Percentiles rank a stretch among this genome's conserved stretches.
These are phyloP conservation scores for Nasonia vitripennis DNA, from an alignment of 1,140 invertebrate species.

Conservation along the genomic window DNA sequence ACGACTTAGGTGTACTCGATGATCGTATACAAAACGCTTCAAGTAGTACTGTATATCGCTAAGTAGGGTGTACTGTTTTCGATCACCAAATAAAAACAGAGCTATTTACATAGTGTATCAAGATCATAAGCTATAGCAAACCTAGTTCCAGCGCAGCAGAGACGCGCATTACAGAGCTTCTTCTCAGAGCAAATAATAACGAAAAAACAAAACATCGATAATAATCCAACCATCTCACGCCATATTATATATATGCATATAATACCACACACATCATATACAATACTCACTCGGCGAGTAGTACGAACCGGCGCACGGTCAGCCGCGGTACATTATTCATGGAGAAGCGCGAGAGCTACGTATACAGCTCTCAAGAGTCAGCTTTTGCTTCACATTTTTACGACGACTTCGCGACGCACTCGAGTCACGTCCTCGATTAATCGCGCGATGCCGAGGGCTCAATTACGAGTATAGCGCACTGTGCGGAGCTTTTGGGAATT, in stretches of 20 bases:
- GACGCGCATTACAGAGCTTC: neutral
- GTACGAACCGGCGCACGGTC: constrained; percentile 59
- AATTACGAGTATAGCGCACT: neutral
- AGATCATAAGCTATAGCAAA: neutral
- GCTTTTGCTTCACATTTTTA: neutral
- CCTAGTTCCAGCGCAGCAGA: neutral
- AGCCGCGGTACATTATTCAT: constrained; percentile 50
- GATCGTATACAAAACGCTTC: neutral
- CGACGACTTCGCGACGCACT: neutral
- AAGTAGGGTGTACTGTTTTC: neutral
- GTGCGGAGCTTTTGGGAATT: no score
- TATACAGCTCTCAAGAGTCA: neutral
- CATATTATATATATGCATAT: neutral
- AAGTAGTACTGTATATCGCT: neutral
- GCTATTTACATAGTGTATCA: neutral
- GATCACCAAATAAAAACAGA: neutral
- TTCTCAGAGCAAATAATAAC: neutral
- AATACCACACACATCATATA: neutral
- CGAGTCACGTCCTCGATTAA: constrained; percentile 53
- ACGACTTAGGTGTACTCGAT: neutral
- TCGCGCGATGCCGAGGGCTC: constrained; percentile 29
- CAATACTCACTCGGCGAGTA: constrained; percentile 54
- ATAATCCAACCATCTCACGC: neutral
- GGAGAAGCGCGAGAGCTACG: neutral
- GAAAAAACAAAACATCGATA: neutral